Percentiles rank a stretch among this genome's conserved stretches.
Conservation (phyloP, 2,888 invertebrate genomes). For the Mesorhabditis belari region DNA sequence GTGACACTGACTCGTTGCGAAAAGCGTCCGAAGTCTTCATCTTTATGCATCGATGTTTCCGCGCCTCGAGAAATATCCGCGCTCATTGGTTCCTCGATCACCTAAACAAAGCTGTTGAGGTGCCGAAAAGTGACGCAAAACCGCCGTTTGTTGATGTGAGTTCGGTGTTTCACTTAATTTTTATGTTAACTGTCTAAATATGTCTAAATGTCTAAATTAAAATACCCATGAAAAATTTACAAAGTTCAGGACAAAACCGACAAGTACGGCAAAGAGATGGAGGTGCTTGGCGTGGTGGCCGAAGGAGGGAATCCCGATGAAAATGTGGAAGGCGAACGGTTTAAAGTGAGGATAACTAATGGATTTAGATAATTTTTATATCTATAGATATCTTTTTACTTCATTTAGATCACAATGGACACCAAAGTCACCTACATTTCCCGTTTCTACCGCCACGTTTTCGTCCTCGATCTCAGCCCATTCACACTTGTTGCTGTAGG, state of each 20-base stretch:
- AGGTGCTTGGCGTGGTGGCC: constrained; percentile 27
- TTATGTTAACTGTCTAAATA: no score
- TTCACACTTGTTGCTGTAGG: constrained; percentile 68
- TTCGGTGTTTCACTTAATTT: neutral
- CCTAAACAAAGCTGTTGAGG: constrained; percentile 18
- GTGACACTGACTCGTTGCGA: constrained; percentile 8
- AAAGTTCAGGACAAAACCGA: constrained; percentile 1
- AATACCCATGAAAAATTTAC: neutral
- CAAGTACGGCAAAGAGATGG: constrained; percentile 21
- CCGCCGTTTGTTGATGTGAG: constrained; percentile 1
- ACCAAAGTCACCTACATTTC: constrained; percentile 67
- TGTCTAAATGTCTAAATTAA: neutral
- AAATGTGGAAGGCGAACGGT: constrained; percentile 16
- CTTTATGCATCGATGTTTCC: constrained; percentile 56
- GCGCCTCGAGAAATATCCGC: constrained; percentile 69
- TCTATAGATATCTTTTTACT: neutral
- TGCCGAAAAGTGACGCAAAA: neutral
- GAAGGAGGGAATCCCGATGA: constrained; percentile 15
- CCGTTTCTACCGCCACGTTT: constrained; percentile 68
- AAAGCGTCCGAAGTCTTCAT: constrained; percentile 42
- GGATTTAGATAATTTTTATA: neutral
- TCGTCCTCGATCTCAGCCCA: constrained; percentile 72
- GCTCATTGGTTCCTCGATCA: constrained; percentile 70
- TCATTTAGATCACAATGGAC: constrained; percentile 54
- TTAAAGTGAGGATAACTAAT: constrained; percentile 17